phyloP scores from a whole-genome alignment of 2,888 invertebrate genomes.

The Asteroscopus sphinx region DNA sequence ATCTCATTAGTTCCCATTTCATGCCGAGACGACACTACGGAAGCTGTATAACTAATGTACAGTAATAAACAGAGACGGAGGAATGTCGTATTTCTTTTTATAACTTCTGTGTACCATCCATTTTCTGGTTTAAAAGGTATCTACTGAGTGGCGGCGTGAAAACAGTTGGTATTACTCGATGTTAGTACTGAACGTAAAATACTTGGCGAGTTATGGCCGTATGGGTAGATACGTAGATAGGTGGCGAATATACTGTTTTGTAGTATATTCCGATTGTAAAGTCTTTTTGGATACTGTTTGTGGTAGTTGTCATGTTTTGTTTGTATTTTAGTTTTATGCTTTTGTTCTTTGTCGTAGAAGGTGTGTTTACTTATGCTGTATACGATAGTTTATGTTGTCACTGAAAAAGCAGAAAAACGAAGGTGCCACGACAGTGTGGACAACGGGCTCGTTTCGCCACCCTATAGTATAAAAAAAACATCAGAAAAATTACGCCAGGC shows the following conservation, averaged over 20 bases:
- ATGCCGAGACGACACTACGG: slow-evolving; percentile 89
- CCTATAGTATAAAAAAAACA: no score
- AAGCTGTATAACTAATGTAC: slow-evolving; percentile 90
- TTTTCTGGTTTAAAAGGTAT: slow-evolving; percentile 86
- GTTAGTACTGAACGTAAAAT: slow-evolving; percentile 58
- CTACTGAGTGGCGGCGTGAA: slow-evolving; percentile 70
- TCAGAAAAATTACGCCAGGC: no score
- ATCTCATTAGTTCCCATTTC: slow-evolving; percentile 90
- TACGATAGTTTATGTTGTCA: neutral
- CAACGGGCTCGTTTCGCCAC: no score
- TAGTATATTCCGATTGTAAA: slow-evolving; percentile 26
- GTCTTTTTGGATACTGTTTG: slow-evolving; percentile 15
- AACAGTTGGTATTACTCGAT: slow-evolving; percentile 56
- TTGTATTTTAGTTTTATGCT: neutral
- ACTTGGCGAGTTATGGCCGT: slow-evolving; percentile 46
- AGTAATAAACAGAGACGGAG: slow-evolving; percentile 87
- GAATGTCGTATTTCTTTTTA: slow-evolving; percentile 89
- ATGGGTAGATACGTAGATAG: slow-evolving; percentile 27
- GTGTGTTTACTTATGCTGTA: neutral
- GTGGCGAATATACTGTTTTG: slow-evolving; percentile 33
- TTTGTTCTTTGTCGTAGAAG: neutral
- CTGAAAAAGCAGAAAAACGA: no score
- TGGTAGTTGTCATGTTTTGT: slow-evolving; percentile 9
- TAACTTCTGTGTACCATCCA: slow-evolving; percentile 84
- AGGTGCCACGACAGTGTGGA: no score